Base-by-base conservation (phyloP, 2,888 invertebrate species). In the Drosophila multiciliata region DNA sequence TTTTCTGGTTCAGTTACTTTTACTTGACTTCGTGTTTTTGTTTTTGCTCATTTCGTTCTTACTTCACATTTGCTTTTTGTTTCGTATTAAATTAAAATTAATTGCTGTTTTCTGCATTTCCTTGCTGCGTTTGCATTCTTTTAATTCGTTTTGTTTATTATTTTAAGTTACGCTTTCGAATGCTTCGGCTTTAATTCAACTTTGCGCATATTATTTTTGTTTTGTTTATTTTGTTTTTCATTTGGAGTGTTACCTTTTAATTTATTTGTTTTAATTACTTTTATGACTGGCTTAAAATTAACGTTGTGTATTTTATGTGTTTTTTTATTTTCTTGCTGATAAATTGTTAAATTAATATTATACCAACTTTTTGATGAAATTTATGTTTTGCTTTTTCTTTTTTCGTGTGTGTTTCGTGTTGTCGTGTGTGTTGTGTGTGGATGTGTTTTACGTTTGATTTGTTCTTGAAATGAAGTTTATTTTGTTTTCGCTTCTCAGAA, bases 401-500 rank as follows among this genome's bases (percentile, higher is more conserved):
- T 74, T 55, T 33, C 62, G 55, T 78, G 67, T 57, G 45, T 29
- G 29, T 17, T 50, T 66, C 66, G 54, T 48, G 63, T 68, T 71
- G 52, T 66, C 64, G 59, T 59, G 32, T 54, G 58, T 63, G 63
- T 55, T 75, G 64, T 60, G 57, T 64, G 75, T 77, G 58, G 67
- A 63, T 75, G 57, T 71, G 42, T 80, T 68, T 73, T 65, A 74
- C 72, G 66, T 77, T 69, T 74, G 64, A 66, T 62, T 73, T 77
- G 75, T 86, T 77, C 70, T 82, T 83, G 78, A 87, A 91, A 89
- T 86, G 80, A 84, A 87, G 86, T 90, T 83, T 90, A 82, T 84
- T 84, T 89, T 80, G 82, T 80, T 89, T 84, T 86, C 82, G 86
- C 91, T 90, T 86, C 90, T 86, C 87, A 80, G 86, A 85, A 85